Conservation (phyloP, 2,797 vertebrate species). For the Gymnothorax reevesii region DNA sequence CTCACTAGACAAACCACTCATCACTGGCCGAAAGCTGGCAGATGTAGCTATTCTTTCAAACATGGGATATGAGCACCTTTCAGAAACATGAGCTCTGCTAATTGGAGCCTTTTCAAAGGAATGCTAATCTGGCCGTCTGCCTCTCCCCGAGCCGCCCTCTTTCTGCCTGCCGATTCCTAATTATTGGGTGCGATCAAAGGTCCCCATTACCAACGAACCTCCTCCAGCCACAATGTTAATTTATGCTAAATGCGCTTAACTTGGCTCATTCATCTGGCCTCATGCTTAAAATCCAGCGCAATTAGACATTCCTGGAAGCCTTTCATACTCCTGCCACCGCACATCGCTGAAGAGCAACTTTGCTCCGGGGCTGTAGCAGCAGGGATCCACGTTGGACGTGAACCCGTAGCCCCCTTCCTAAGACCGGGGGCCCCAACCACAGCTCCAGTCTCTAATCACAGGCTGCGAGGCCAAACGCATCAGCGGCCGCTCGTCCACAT, state of each 20-base stretch:
- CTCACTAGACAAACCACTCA: not conserved
- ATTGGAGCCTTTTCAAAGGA: not conserved
- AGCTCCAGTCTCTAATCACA: conserved; percentile 21
- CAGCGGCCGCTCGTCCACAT: conserved; percentile 23
- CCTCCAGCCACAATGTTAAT: conserved; percentile 31
- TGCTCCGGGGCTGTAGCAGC: conserved; percentile 40
- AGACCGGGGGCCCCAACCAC: conserved; percentile 8
- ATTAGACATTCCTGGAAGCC: not conserved
- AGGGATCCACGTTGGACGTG: conserved; percentile 27
- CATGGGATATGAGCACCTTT: not conserved
- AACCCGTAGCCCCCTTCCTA: conserved; percentile 20
- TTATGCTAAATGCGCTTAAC: conserved; percentile 32
- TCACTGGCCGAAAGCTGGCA: not conserved
- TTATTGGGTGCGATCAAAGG: conserved; percentile 21
- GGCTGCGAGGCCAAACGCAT: conserved; percentile 12
- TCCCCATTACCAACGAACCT: conserved; percentile 8
- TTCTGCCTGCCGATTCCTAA: not conserved
- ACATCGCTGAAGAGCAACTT: conserved; percentile 4
- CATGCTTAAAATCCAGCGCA: not conserved
- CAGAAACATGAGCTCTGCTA: not conserved
- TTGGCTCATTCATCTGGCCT: conserved; percentile 17
- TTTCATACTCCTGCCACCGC: conserved; percentile 28
- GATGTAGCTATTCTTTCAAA: not conserved
- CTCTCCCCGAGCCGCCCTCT: not conserved
- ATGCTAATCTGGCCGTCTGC: not conserved